phyloP scores from a whole-genome alignment of 2,113 vertebrate genomes.

The Osmerus mordax region DNA sequence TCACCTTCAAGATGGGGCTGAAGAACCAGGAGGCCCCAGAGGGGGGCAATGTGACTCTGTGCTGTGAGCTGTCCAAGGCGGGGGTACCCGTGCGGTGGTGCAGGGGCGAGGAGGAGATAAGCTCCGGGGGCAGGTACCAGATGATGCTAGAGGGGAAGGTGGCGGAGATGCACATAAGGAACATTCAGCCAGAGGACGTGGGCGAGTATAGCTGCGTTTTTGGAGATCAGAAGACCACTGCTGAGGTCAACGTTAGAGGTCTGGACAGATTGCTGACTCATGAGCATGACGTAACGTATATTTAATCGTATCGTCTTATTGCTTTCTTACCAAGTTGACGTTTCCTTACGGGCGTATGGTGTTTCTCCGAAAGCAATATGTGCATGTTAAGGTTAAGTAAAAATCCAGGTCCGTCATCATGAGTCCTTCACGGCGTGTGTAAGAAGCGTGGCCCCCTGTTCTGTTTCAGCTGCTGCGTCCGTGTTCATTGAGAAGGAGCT shows the following conservation, averaged over 20 bases:
- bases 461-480: slow-evolving; percentile 68
- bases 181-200: slow-evolving; percentile 71
- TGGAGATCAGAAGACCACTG: slow-evolving; percentile 77
- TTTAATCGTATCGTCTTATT: no score
- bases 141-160: slow-evolving; percentile 71
- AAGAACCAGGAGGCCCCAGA: slow-evolving; percentile 82
- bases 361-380: no score
- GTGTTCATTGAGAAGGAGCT: slow-evolving; percentile 75
- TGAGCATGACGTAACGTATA: no score
- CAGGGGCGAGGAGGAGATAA: slow-evolving; percentile 74
- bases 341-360: no score
- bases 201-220: slow-evolving; percentile 84
- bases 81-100: slow-evolving; percentile 77
- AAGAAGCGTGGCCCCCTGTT: neutral
- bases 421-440: no score
- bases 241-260: slow-evolving; percentile 83
- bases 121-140: slow-evolving; percentile 64
- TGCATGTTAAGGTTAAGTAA: no score
- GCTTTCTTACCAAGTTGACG: no score
- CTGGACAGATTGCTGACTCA: slow-evolving; percentile 23
- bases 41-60: slow-evolving; percentile 61
- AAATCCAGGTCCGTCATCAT: no score
- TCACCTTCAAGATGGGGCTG: slow-evolving; percentile 75
- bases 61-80: slow-evolving; percentile 76
- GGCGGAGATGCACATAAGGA: slow-evolving; percentile 76